Percentiles rank a stretch among this genome's conserved stretches.
Conservation (phyloP, 2,113 vertebrate genomes). For the Ia io region DNA sequence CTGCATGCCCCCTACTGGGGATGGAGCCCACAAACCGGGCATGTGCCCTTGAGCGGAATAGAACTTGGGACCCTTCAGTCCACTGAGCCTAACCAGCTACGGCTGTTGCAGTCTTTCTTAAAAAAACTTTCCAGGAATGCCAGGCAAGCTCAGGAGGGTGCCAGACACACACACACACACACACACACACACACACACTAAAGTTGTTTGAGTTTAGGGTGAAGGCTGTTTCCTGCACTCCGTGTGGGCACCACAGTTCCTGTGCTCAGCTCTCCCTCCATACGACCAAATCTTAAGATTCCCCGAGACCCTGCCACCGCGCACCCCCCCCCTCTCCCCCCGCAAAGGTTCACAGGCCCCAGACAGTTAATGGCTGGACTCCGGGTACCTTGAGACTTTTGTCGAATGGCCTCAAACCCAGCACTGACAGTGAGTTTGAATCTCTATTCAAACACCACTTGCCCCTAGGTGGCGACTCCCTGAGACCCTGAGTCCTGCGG, state of each 20-base stretch:
- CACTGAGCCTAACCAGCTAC: no score
- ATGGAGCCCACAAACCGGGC: no score
- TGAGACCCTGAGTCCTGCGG: neutral
- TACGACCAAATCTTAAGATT: neutral
- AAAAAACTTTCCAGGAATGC: neutral
- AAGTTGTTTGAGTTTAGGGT: neutral
- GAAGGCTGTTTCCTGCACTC: neutral
- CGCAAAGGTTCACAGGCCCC: neutral
- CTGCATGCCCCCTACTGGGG: no score
- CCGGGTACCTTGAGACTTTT: neutral
- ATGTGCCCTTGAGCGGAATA: no score
- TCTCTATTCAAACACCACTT: neutral
- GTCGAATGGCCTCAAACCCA: neutral
- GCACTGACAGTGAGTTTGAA: neutral
- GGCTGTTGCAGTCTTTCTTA: neutral
- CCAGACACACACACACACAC: neutral
- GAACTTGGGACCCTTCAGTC: no score
- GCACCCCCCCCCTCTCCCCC: no score
- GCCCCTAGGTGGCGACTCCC: neutral
- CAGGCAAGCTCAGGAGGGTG: neutral
- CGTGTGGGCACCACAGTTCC: neutral
- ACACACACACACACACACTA: neutral
- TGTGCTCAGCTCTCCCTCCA: neutral
- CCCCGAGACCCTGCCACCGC: neutral
- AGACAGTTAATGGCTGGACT: neutral